These are phyloP conservation scores for Lagocephalus sceleratus DNA, from an alignment of 2,797 vertebrate species.

Conservation along the genomic window DNA sequence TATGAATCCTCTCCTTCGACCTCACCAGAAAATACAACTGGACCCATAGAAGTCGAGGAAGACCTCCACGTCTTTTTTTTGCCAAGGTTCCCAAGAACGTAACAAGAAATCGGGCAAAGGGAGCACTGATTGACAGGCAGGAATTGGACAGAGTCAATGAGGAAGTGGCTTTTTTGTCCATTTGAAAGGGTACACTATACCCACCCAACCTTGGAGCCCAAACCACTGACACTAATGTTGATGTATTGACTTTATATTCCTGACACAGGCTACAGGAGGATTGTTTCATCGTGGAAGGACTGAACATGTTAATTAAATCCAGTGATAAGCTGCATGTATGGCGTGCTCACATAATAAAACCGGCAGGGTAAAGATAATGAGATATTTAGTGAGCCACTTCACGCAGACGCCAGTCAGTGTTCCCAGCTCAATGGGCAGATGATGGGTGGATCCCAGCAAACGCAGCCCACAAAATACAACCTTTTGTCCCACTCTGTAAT, in stretches of 20 bases:
- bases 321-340: constrained; percentile 5
- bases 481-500: constrained; percentile 83
- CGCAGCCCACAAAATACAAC: constrained; percentile 72
- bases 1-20: constrained; percentile 81
- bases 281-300: background rate
- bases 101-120: constrained; percentile 63
- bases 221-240: constrained; percentile 58
- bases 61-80: constrained; percentile 68
- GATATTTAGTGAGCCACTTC: constrained; percentile 82
- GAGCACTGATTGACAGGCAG: constrained; percentile 70
- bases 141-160: constrained; percentile 74
- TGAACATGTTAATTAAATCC: background rate
- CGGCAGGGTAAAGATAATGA: constrained; percentile 68
- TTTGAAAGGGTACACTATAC: constrained; percentile 58
- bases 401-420: constrained; percentile 78
- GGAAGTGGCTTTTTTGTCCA: constrained; percentile 74
- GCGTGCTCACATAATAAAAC: constrained; percentile 29
- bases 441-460: constrained; percentile 78
- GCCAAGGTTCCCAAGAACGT: constrained; percentile 69
- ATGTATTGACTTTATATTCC: constrained; percentile 57
- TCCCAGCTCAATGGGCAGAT: constrained; percentile 77
- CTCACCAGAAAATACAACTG: constrained; percentile 64
- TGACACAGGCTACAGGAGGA: constrained; percentile 11
- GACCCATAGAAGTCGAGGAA: constrained; percentile 63
- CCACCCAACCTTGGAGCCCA: constrained; percentile 54